Base-by-base conservation (phyloP, 1,140 invertebrate species). In the Drosophila equinoxialis region DNA sequence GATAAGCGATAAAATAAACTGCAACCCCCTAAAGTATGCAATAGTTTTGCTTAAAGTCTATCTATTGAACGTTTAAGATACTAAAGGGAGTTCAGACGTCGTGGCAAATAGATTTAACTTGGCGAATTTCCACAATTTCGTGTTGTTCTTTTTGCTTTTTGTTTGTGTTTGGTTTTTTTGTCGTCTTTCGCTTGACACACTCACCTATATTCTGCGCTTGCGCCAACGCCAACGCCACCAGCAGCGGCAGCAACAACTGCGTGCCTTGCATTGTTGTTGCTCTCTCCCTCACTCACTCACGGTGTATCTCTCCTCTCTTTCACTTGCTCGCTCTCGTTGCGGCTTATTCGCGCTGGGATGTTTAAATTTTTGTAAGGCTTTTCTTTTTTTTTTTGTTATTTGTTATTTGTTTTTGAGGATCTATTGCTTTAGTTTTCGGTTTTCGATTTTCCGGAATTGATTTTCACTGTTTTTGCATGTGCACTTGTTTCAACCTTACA, bases 191-290 rank as follows among this genome's bases (percentile, higher is more conserved):
- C 83, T 82, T 86, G 83, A 86, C 83, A 86, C 83, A 86, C 83
- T 86, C 83, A 87, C 83, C 83, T 86, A 86, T 86, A 86, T 86
- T 86, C 83, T 86, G 83, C 83, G 83, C 83, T 82, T 86, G 82
- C 65, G 80, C 60, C 64, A 62, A 59, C 45, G 73, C 63, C 80
- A 79, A 23, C 64, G 57, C 3, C 51, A 61, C 51, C 70, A 57
- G 62, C 71, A 42, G 54, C 48, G 39, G 57, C 66, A 59, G 58
- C 73, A 61, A 42, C 65, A 64, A 76, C 81, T 73, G 81, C 81
- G 74, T 86, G 69, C 79, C 83, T 57, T 86, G 83, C 83, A 86
- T 87, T 71, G 65, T 68, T 71, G 70, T 72, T 61, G 75, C 71
- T 79, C 67, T 65, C 70, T 78, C 45, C 39, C 58, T 77, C 62